Evolutionary conservation across 1,140 invertebrate species (phyloP), one percentile per base, ranked within the genome.

Genomic region (Aradophagus sp.): DNA sequence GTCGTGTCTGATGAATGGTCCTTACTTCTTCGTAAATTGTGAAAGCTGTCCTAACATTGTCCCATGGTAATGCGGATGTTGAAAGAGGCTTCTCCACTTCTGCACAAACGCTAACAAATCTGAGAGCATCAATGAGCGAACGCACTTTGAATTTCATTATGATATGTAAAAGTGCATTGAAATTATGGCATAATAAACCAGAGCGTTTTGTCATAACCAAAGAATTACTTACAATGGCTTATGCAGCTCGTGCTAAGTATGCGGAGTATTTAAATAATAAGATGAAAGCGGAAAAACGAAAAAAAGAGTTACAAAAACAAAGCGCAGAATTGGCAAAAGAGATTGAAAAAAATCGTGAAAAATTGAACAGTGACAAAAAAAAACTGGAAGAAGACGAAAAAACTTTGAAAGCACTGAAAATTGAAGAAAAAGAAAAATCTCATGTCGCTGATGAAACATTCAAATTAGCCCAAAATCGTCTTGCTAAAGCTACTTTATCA

Each of bases 1-100:
- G 14, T 16, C 16, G 4, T 45, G 2, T 16, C 12, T n/a, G 29
- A 45, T 32, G 42, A 45, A 45, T 45, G 42, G 26, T 1, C 13
- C 1, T 1, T 8, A 15, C 32, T 35, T 14, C 17, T 12, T 16
- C 16, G 26, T 34, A 19, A 36, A 32, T 45, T 34, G 41, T 58
- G 2, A 58, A 58, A 36, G 53, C 53, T 14, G 23, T 16, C n/a
- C 13, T 58, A 14, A 26, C 16, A 1, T 44, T 44, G 12, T 34
- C 53, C 4, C 53, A 58, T 26, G 39, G 53, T 1, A 44, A 41
- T 15, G 53, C 27, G 8, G 39, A 45, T 36, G 39, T 58, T 3
- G 39, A 58, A 35, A 23, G 39, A 8, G 53, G 38, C 5, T 58
- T 58, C 31, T 58, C 53, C 6, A 32, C 6, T 47, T 47, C 29